Percentiles rank a stretch among this genome's conserved stretches.
Conservation (phyloP, 2,888 invertebrate species). For the Frankliniella fusca region DNA sequence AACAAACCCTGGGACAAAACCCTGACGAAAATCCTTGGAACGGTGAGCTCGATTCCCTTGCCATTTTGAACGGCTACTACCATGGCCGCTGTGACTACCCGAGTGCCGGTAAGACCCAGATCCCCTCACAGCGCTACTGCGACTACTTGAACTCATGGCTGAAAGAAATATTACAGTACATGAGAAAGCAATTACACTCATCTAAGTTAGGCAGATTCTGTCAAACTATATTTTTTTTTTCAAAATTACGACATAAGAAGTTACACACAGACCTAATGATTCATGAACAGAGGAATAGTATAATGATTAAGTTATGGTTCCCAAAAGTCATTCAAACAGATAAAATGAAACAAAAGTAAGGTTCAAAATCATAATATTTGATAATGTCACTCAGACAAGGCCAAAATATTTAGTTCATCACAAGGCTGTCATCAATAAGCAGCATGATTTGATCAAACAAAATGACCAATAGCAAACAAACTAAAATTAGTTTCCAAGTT, state of each 20-base stretch:
- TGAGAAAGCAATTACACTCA: background rate
- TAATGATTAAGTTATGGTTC: no score
- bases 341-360: no score
- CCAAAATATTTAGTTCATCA: no score
- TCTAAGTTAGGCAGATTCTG: background rate
- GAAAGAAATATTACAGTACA: background rate
- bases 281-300: no score
- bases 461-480: background rate
- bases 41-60: conserved; percentile 20
- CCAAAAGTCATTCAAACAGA: no score
- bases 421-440: no score
- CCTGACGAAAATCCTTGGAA: background rate
- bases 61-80: conserved; percentile 17
- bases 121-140: background rate
- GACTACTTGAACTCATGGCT: conserved; percentile 19
- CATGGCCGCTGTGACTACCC: background rate
- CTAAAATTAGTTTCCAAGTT: background rate
- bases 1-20: background rate
- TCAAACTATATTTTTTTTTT: no score
- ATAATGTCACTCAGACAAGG: no score
- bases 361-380: no score
- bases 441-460: no score
- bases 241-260: no score
- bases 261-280: no score
- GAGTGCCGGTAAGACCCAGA: conserved; percentile 7